Evolutionary conservation across 2,113 vertebrate genomes (phyloP).

Genomic region (Phaetusa simplex): DNA sequence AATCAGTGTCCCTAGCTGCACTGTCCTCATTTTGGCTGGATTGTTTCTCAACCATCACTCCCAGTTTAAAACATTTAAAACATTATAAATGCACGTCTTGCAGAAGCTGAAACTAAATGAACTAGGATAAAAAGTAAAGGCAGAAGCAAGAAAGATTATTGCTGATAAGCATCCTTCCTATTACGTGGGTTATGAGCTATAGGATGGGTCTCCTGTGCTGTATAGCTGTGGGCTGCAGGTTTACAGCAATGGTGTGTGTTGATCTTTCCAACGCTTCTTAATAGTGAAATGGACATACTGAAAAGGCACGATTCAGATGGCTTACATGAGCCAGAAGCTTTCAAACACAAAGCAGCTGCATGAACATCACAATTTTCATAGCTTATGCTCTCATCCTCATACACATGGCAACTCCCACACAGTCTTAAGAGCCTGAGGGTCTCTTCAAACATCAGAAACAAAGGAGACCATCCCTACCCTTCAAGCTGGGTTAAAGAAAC

Average conservation of each 20-base stretch:
- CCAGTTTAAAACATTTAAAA: neutral
- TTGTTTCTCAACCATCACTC: neutral
- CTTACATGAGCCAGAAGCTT: neutral
- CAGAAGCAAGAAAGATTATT: neutral
- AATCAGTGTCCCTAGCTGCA: neutral
- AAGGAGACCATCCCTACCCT: neutral
- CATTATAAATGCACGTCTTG: neutral
- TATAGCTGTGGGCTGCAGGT: neutral
- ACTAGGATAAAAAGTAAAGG: neutral
- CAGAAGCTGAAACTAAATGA: neutral
- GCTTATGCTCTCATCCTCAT: neutral
- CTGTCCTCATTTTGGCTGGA: neutral
- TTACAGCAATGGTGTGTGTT: neutral
- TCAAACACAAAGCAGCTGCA: neutral
- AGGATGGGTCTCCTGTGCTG: neutral
- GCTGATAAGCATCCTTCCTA: neutral
- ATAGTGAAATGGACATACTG: neutral
- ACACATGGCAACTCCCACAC: neutral
- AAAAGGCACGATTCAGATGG: neutral
- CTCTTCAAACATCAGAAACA: neutral
- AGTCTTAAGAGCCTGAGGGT: neutral
- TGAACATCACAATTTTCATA: neutral
- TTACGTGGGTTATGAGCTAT: rapidly evolving
- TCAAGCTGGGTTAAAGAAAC: neutral
- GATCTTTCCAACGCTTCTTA: neutral